Evolutionary conservation across 2,888 invertebrate genomes (phyloP).

Genomic region (Drosophila fulvimacula): DNA sequence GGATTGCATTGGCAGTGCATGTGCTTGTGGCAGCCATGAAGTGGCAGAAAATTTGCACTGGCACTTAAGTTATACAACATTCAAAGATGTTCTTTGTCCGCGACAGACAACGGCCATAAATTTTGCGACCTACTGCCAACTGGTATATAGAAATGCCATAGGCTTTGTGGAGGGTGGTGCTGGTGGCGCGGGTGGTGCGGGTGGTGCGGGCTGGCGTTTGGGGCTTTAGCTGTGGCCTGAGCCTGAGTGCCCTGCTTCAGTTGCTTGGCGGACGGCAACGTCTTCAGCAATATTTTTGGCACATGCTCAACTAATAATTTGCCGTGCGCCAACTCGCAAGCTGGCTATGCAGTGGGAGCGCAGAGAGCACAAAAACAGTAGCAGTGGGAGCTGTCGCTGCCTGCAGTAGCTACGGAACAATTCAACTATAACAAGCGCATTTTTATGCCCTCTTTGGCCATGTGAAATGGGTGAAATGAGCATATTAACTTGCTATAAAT

Average conservation of each 20-base stretch:
- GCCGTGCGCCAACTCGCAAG: constrained; percentile 63
- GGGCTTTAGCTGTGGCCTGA: not conserved
- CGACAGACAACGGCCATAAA: constrained; percentile 82
- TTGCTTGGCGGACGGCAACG: constrained; percentile 53
- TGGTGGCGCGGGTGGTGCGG: not conserved
- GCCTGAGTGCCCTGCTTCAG: constrained; percentile 8
- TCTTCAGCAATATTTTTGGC: constrained; percentile 81
- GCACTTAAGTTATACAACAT: constrained; percentile 81
- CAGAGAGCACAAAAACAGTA: not conserved
- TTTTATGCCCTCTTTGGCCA: constrained; percentile 61
- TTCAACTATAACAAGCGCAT: constrained; percentile 50
- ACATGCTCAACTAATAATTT: constrained; percentile 83
- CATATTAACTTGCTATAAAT: constrained; percentile 78
- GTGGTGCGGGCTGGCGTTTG: not conserved
- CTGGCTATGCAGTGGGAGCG: not conserved
- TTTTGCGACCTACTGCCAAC: constrained; percentile 78
- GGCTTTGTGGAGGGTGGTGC: constrained; percentile 35
- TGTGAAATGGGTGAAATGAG: constrained; percentile 65
- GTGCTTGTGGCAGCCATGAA: constrained; percentile 62
- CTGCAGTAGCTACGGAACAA: constrained; percentile 23
- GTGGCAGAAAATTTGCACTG: constrained; percentile 79
- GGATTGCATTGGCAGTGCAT: constrained; percentile 57
- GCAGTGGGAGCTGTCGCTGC: not conserved
- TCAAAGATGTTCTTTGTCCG: constrained; percentile 83
- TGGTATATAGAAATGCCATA: constrained; percentile 61